Evolutionary conservation across 2,797 vertebrate genomes (phyloP), one percentile per base, ranked within the genome.

Genomic region (Parotocinclus haroldoi): DNA sequence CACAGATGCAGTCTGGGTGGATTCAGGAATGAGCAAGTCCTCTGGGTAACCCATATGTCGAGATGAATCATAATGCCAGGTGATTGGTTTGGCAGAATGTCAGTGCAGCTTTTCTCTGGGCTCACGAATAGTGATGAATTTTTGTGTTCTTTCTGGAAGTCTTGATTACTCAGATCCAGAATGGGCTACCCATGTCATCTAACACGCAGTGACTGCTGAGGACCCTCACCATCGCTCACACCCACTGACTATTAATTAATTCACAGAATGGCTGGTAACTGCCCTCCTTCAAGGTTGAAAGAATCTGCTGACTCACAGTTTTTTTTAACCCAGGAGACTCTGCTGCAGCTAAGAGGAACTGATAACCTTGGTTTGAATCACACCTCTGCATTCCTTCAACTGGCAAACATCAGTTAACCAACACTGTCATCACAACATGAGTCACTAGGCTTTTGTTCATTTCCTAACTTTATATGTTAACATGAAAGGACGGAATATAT

Each of bases 191-290:
- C 53, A 12, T 9, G 19, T 68, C 66, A 65, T 72, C 61, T 61
- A 58, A 64, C 57, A 59, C 19, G 18, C 63, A 49, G 60, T 58
- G 61, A 53, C 57, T 71, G 49, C 46, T 62, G 19, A 49, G 40
- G 66, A 75, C 57, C 49, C 17, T 71, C 16, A 5, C 49, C 71
- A 74, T 76, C 66, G 66, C 74, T 76, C 72, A 76, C 67, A 56
- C 52, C 55, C 46, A 49, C 48, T 71, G 59, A 63, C 51, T 48
- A 48, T 52, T 80, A 76, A 80, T 82, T 78, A 77, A 75, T 68
- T 71, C 66, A 58, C 36, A 42, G 50, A 63, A 62, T 50, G 46
- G 37, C 52, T n/a, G 56, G 60, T 77, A 77, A 76, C 66, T 79
- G 57, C 71, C 68, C 4, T 46, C 60, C 60, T 63, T 65, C 64